Base-by-base conservation (phyloP, 2,888 invertebrate genomes). In the Sturmia bella region DNA sequence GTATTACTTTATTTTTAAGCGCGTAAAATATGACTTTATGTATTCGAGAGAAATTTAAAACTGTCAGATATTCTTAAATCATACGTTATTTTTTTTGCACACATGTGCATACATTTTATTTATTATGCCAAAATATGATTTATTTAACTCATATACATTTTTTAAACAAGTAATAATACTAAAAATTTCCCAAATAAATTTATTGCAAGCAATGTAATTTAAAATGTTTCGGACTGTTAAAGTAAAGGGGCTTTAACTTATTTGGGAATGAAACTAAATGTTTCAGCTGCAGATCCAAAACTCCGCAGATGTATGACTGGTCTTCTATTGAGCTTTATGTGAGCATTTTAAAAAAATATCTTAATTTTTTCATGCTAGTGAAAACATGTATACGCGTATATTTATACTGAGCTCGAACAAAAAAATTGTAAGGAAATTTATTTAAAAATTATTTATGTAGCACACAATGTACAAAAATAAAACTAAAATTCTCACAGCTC, bases 11-110 rank as follows among this genome's bases (percentile, higher is more conserved):
- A 50, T 66, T 19, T 57, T 1, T 27, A 7, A 21, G 32, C 15
- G 63, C 19, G 15, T 68, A 59, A 57, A 59, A 75, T 75, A 75
- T 75, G 15, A 21, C 52, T 52, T 11, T 21, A 56, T 64, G 54
- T 32, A 64, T n/a, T 45, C 39, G 13, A 43, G 54, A 19, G 50
- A 41, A 59, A 63, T 43, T 32, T 15, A 41, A 27, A 57, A 66
- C 48, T 50, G 50, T 57, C 59, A 68, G 32, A 68, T 27, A 32
- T 43, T 73, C 12, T 43, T 48, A 15, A 45, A 32, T 32, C 43
- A 12, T 41, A 70, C 9, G 24, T 41, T 45, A 61, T 41, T 54
- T 68, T 32, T 69, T 27, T 68, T 17, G 5, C 32, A 32, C 9
- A 32, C 9, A 32, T 7, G 9, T 4, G 11, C n/a, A 32, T 27